Conservation (phyloP, 2,888 invertebrate genomes). For the Octodonta nipae region DNA sequence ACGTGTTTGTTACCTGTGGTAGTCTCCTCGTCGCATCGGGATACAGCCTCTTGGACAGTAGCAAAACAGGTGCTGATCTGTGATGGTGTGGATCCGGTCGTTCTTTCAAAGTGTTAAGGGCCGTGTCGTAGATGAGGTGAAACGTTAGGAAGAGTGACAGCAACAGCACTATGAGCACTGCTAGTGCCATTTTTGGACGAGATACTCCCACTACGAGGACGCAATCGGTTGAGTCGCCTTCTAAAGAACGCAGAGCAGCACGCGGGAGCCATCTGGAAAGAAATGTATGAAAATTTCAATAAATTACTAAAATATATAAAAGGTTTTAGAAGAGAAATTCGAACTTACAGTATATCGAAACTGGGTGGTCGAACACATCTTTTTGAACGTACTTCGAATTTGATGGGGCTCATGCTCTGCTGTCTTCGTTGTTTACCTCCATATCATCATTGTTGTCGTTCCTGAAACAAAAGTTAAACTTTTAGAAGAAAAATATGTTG, state of each 20-base stretch:
- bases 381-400: slow-evolving; percentile 22
- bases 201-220: slow-evolving; percentile 72
- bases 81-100: slow-evolving; percentile 24
- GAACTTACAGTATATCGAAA: slow-evolving; percentile 33
- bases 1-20: slow-evolving; percentile 37
- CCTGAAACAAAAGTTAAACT: slow-evolving; percentile 11
- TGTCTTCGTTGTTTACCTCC: slow-evolving; percentile 17
- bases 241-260: slow-evolving; percentile 69
- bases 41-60: slow-evolving; percentile 33
- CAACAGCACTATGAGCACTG: slow-evolving; percentile 65
- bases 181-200: slow-evolving; percentile 71
- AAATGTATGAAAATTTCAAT: slow-evolving; percentile 33
- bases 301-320: neutral
- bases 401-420: slow-evolving; percentile 26
- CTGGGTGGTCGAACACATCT: slow-evolving; percentile 31
- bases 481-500: too few species aligned
- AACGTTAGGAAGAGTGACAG: slow-evolving; percentile 73
- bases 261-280: slow-evolving; percentile 65
- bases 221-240: slow-evolving; percentile 73
- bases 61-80: slow-evolving; percentile 30
- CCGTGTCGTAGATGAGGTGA: slow-evolving; percentile 74
- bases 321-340: neutral
- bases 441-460: slow-evolving; percentile 16
- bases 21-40: slow-evolving; percentile 51
- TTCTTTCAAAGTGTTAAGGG: slow-evolving; percentile 62